Evolutionary conservation across 2,888 invertebrate species (phyloP).

Genomic region (Leucophenga maculata): DNA sequence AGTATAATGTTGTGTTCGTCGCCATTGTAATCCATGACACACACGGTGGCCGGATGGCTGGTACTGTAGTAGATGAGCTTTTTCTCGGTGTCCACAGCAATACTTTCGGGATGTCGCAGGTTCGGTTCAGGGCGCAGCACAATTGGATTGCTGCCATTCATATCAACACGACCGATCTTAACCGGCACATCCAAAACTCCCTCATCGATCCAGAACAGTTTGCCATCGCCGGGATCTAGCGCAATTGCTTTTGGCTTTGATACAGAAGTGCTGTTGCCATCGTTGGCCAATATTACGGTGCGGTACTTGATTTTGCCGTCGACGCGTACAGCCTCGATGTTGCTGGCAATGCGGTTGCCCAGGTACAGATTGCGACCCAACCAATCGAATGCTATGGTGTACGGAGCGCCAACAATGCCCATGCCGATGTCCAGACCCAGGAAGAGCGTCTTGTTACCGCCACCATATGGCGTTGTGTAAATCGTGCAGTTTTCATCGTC

Average conservation of each 20-base stretch:
- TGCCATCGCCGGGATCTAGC: conserved; percentile 93
- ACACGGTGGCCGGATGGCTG: conserved; percentile 81
- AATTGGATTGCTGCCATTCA: conserved; percentile 90
- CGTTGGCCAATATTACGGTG: conserved; percentile 89
- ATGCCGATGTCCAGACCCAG: conserved; percentile 86
- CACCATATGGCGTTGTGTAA: conserved; percentile 86
- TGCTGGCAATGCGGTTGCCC: conserved; percentile 90
- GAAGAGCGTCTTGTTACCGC: conserved; percentile 88
- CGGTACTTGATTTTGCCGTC: conserved; percentile 89
- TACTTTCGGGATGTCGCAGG: conserved; percentile 80
- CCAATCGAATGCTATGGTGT: conserved; percentile 96
- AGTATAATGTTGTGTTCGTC: conserved; percentile 80
- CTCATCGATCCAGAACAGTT: conserved; percentile 96
- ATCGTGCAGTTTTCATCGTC: conserved; percentile 90
- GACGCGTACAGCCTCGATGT: conserved; percentile 89
- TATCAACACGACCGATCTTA: conserved; percentile 91
- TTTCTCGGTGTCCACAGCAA: conserved; percentile 87
- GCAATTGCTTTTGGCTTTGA: conserved; percentile 90
- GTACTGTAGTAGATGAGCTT: conserved; percentile 92
- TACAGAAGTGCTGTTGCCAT: conserved; percentile 88
- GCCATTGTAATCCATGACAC: conserved; percentile 82
- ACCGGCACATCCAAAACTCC: conserved; percentile 91
- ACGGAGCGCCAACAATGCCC: conserved; percentile 91
- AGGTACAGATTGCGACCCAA: conserved; percentile 94
- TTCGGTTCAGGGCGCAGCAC: conserved; percentile 82